Evolutionary conservation across 2,113 vertebrate species (phyloP), one percentile per base, ranked within the genome.

Genomic region (Erinaceus europaeus): DNA sequence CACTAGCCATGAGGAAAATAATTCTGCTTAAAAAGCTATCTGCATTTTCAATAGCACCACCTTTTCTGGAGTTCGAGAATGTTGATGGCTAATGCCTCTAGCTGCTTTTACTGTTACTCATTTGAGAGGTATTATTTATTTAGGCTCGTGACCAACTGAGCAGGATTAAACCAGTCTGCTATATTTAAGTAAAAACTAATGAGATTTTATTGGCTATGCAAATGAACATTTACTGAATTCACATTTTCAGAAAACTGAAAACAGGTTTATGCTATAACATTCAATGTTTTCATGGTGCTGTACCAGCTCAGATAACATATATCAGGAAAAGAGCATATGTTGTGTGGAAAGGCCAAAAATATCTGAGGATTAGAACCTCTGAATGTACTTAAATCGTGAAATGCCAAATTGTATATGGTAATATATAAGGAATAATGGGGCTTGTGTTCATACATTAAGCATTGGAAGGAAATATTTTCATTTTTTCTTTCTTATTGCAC

Each of bases 21-120:
- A 92, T 89, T 92, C 89, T 95, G 59, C 91, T 94, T 96, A 91
- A 94, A 94, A 94, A 96, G 91, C 92, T 96, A 93, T 95, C 91
- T 96, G 87, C 82, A 90, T 95, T 94, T 94, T 93, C 93, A 90
- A 88, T 89, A 77, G 91, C 61, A 91, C 84, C 93, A 87, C 91
- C 78, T 94, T 94, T 90, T 34, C 87, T 71, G 87, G 68, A 89
- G 91, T 71, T 55, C 78, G 92, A 68, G 71, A 90, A 90, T 91
- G 89, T 84, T 78, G 89, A 90, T 89, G 61, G 87, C 73, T 71
- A 94, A 93, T 87, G 79, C 65, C 73, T 34, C 65, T 53, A 90
- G 89, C 81, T 84, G 65, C 77, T 91, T 91, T 94, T 81, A 90
- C 81, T 89, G 81, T 89, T 91, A 86, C 77, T 72, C 76, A 86